Base-by-base conservation (phyloP, 2,888 invertebrate genomes). In the Drosophila anceps region DNA sequence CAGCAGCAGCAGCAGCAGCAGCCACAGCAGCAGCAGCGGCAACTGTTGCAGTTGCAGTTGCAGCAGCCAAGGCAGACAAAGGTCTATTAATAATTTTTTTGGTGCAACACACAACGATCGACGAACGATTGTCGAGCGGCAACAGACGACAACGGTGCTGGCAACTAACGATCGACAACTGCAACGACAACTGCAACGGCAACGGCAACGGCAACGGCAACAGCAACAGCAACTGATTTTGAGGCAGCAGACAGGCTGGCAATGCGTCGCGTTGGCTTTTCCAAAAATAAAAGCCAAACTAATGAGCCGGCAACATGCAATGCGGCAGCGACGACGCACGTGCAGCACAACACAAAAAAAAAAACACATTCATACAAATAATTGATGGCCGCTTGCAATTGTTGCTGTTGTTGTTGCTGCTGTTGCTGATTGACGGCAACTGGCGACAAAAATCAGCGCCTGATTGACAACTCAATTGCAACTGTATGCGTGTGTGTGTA, bases 261-360 rank as follows among this genome's bases (percentile, higher is more conserved):
- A 82, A 86, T 89, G 88, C 82, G 82, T 89, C 87, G 85, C 89
- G 89, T 89, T 89, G 89, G 85, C 78, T 84, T 90, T 90, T 90
- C 87, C 87, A 90, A 87, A 87, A 87, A 90, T 87, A 87, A 87
- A 87, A 88, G 88, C 88, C 78, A 85, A 90, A 85, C 90, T 87
- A 87, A 87, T 90, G 87, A 87, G 87, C 86, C 86, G 86, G 88
- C 90, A 88, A 90, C 88, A 87, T 87, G 90, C 90, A 88, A 86
- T 79, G 79, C 76, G 73, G 88, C 86, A 55, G 57, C 50, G 46
- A 88, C 89, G 84, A 88, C 89, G 84, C 84, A 84, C 84, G 84
- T 84, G 84, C 88, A 88, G 65, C 76, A 59, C 35, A 63, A 35
- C 12, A 53, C n/a, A 51, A 44, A 33, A 54, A 67, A 20, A 39